These are phyloP conservation scores for Lepidocyrtinus sp. DNA, from an alignment of 2,888 invertebrate species.

Conservation along the genomic window DNA sequence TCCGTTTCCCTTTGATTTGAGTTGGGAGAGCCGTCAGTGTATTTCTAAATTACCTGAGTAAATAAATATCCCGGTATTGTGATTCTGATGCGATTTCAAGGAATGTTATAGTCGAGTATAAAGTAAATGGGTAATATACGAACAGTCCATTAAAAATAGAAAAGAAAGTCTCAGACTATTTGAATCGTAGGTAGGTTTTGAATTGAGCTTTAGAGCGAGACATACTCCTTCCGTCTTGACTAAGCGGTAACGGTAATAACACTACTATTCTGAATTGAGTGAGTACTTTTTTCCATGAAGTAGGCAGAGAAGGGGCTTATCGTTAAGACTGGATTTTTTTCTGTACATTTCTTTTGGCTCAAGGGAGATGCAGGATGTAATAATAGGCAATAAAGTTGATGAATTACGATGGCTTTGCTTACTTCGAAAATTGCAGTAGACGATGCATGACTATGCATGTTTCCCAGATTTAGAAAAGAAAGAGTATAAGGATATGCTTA, in stretches of 20 bases:
- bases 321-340: neutral
- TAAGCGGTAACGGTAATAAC: too few relatives aligned
- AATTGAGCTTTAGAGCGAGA: too few relatives aligned
- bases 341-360: constrained; percentile 24
- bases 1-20: neutral
- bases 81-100: neutral
- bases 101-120: neutral
- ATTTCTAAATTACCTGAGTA: neutral
- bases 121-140: neutral
- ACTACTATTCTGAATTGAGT: too few relatives aligned
- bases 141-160: neutral
- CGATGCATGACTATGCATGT: constrained; percentile 20
- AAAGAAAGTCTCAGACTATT: neutral
- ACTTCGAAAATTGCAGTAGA: constrained; percentile 14
- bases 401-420: constrained; percentile 49
- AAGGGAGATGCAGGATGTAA: constrained; percentile 52
- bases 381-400: constrained; percentile 59
- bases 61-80: neutral
- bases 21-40: neutral
- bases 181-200: too few relatives aligned
- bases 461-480: neutral
- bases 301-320: too few relatives aligned
- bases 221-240: too few relatives aligned
- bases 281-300: neutral
- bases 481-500: neutral